Conservation (phyloP, 2,888 invertebrate genomes). For the Ormyrus thymus region DNA sequence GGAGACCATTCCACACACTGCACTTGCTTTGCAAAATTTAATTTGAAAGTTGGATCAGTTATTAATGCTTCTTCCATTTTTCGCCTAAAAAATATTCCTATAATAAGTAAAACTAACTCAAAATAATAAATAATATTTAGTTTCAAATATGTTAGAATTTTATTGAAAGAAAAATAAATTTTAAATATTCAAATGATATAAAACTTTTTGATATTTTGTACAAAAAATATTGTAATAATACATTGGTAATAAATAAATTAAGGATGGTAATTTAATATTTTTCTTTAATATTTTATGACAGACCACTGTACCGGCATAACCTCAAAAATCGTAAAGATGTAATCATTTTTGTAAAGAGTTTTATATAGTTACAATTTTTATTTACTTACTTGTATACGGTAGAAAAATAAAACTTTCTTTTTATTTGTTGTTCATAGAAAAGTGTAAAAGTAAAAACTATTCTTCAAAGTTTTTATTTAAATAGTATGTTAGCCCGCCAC, state of each 20-base stretch:
- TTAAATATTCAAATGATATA: not conserved
- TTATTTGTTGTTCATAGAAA: too few relatives aligned
- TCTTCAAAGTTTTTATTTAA: too few relatives aligned
- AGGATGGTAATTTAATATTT: constrained; percentile 5
- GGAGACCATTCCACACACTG: constrained; percentile 79
- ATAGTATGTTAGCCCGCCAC: too few relatives aligned
- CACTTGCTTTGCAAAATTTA: constrained; percentile 78
- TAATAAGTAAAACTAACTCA: not conserved
- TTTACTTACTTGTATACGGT: too few relatives aligned
- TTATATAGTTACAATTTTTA: too few relatives aligned
- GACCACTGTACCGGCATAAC: constrained; percentile 62
- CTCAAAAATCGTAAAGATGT: constrained; percentile 40
- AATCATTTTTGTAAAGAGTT: too few relatives aligned
- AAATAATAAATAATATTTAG: not conserved
- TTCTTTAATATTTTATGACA: not conserved
- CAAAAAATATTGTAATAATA: constrained; percentile 3
- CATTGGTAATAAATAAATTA: not conserved
- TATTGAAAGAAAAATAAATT: not conserved
- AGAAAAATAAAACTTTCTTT: too few relatives aligned
- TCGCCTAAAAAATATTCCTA: constrained; percentile 4
- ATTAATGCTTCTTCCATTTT: constrained; percentile 70
- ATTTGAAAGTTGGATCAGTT: constrained; percentile 73
- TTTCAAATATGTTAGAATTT: not conserved
- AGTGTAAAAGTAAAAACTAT: too few relatives aligned
- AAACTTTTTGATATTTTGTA: not conserved